Evolutionary conservation across 2,113 vertebrate species (phyloP).

Genomic region (Corythaeola cristata): DNA sequence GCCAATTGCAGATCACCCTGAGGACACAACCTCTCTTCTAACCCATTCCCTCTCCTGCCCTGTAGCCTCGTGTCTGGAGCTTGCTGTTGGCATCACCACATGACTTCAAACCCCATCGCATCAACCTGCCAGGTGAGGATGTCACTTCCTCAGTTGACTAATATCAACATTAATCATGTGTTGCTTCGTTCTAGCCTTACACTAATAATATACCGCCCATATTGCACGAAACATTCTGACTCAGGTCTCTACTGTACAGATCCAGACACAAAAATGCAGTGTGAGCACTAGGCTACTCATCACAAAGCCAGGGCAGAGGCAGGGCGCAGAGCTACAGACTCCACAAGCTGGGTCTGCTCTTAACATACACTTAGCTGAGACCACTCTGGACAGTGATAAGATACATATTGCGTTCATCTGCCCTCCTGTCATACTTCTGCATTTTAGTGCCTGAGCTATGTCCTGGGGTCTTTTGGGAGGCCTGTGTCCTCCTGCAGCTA

Average conservation of each 20-base stretch:
- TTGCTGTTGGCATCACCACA: background rate
- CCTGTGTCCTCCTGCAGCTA: background rate
- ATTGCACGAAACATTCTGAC: constrained; percentile 21
- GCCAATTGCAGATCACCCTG: background rate
- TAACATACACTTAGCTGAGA: background rate
- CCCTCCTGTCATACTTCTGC: background rate
- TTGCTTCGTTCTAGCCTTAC: constrained; percentile 24
- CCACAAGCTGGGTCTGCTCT: background rate
- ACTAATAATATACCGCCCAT: background rate
- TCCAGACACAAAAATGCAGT: background rate
- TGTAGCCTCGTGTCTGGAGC: background rate
- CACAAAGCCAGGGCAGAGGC: background rate
- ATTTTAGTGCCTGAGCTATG: background rate
- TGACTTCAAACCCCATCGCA: background rate
- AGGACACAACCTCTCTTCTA: background rate
- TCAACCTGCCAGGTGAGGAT: background rate
- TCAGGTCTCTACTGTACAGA: background rate
- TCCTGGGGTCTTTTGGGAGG: background rate
- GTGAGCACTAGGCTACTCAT: background rate
- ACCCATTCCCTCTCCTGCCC: background rate
- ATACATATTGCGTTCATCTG: background rate
- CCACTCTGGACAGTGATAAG: background rate
- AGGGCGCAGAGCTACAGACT: background rate
- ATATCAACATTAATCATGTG: background rate
- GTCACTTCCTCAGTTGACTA: constrained; percentile 33